These are phyloP conservation scores for Drosophila falleni DNA, from an alignment of 2,888 invertebrate species.

Conservation along the genomic window DNA sequence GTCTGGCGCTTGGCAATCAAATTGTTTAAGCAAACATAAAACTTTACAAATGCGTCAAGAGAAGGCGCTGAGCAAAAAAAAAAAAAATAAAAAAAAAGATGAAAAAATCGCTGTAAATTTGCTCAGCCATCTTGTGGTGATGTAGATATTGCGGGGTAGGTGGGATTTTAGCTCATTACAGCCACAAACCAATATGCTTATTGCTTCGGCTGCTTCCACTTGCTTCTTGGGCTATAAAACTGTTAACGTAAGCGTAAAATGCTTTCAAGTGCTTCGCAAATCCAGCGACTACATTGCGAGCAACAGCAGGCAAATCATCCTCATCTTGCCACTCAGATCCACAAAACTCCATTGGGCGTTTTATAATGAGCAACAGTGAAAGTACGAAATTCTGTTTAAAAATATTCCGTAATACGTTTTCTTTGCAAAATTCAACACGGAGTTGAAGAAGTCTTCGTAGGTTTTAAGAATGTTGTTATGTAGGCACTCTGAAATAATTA, in stretches of 20 bases:
- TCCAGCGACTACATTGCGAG: slow-evolving; percentile 45
- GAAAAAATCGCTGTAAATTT: slow-evolving; percentile 61
- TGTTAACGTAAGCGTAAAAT: slow-evolving; percentile 80
- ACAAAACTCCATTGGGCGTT: slow-evolving; percentile 31
- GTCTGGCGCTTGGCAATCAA: slow-evolving; percentile 61
- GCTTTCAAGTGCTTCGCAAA: slow-evolving; percentile 78
- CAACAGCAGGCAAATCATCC: slow-evolving; percentile 23
- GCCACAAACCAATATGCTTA: slow-evolving; percentile 79
- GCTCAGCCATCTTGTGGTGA: slow-evolving; percentile 55
- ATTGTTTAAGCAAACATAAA: slow-evolving; percentile 79
- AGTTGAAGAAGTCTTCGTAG: not conserved
- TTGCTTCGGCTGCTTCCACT: slow-evolving; percentile 56
- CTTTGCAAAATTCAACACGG: slow-evolving; percentile 6
- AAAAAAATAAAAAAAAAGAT: slow-evolving; percentile 12
- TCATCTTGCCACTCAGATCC: slow-evolving; percentile 30
- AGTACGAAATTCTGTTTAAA: not conserved
- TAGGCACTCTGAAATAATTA: not conserved
- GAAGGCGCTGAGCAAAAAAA: slow-evolving; percentile 28
- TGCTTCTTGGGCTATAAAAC: slow-evolving; percentile 71
- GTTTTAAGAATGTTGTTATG: not conserved
- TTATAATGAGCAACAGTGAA: slow-evolving; percentile 58
- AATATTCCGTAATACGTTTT: slow-evolving; percentile 19
- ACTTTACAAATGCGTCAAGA: slow-evolving; percentile 71
- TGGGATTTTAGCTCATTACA: slow-evolving; percentile 65
- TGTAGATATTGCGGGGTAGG: not conserved